A percentile compares a stretch with the other conserved stretches of the same genome.
These are phyloP conservation scores for Orientallactaga bullata DNA, from an alignment of 2,113 vertebrate species.

Conservation along the genomic window DNA sequence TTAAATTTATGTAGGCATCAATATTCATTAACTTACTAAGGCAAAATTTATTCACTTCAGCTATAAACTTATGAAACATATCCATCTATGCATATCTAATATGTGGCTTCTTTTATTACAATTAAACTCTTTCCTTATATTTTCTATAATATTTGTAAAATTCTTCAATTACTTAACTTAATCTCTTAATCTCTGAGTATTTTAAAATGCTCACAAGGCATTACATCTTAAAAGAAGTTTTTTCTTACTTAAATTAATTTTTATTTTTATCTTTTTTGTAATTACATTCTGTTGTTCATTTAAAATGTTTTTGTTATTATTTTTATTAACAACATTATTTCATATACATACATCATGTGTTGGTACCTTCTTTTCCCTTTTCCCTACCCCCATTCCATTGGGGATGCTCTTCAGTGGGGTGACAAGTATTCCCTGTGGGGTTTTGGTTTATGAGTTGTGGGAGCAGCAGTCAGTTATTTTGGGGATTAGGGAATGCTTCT, in stretches of 20 bases:
- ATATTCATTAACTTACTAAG: background rate
- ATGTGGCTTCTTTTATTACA: background rate
- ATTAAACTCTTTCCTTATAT: background rate
- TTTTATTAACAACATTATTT: no score
- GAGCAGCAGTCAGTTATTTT: no score
- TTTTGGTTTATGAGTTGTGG: no score
- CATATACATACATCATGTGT: no score
- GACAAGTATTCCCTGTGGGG: no score
- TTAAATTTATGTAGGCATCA: background rate
- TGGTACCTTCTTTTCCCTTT: no score
- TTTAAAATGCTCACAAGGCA: background rate
- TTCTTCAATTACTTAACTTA: constrained; percentile 12
- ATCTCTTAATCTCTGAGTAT: constrained; percentile 23
- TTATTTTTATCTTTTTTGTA: no score
- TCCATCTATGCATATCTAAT: background rate
- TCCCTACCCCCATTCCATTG: no score
- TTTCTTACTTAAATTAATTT: background rate
- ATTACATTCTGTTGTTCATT: no score
- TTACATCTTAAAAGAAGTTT: background rate
- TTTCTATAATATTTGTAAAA: background rate
- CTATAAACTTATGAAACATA: background rate
- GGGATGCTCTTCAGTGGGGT: no score
- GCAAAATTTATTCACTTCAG: background rate
- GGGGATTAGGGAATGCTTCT: no score
- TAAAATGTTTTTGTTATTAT: no score